Conservation (phyloP, 2,113 vertebrate genomes). For the Cynoglossus semilaevis region DNA sequence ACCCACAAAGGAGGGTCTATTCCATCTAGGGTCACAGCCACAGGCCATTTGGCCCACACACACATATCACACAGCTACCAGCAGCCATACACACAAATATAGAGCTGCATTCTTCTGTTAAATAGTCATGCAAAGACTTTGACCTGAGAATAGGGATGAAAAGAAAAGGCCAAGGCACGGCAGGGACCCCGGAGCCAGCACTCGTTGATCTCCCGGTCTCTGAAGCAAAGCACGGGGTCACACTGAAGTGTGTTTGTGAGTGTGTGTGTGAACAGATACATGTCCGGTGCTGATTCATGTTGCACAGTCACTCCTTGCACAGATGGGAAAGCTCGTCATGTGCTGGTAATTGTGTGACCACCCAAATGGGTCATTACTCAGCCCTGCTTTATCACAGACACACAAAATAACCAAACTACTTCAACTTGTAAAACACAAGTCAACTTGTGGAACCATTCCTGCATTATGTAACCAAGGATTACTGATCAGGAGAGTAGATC, state of each 20-base stretch:
- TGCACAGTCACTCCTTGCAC: conserved; percentile 5
- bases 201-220: conserved; percentile 46
- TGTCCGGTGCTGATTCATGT: conserved; percentile 43
- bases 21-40: conserved; percentile 58
- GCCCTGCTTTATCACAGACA: conserved; percentile 17
- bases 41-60: conserved; percentile 57
- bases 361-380: conserved; percentile 14
- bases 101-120: conserved; percentile 46
- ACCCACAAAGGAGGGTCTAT: conserved; percentile 66
- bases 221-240: conserved; percentile 26
- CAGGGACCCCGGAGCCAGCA: conserved; percentile 32
- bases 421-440: conserved; percentile 15
- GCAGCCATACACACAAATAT: conserved; percentile 44
- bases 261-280: conserved; percentile 27
- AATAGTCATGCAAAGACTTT: conserved; percentile 35
- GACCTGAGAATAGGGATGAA: conserved; percentile 43
- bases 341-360: conserved; percentile 7
- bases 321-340: conserved; percentile 40
- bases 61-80: conserved; percentile 45
- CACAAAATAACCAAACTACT: conserved; percentile 12
- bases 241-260: conserved; percentile 18
- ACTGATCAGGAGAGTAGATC: background rate
- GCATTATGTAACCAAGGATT: background rate
- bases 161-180: conserved; percentile 31
- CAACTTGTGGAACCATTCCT: background rate